Percentiles rank a stretch among this genome's conserved stretches.
Conservation (phyloP, 2,797 vertebrate genomes). For the Phrynocephalus forsythii region DNA sequence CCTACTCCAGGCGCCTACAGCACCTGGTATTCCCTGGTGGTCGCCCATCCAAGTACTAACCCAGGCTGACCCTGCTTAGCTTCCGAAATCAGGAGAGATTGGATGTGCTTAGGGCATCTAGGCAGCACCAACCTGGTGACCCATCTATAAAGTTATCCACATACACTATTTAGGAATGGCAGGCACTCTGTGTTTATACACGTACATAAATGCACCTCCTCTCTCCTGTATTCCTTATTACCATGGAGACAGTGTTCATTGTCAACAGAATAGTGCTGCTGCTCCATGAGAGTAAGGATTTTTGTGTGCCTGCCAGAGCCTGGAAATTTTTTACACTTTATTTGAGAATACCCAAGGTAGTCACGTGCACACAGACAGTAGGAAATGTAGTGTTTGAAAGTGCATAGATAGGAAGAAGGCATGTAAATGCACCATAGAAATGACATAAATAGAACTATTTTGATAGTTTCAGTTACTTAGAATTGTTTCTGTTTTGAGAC, state of each 20-base stretch:
- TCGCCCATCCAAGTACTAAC: too few species aligned
- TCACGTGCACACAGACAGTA: too few species aligned
- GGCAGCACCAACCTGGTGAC: neutral
- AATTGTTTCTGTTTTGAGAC: neutral
- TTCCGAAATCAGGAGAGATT: too few species aligned
- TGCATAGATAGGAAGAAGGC: neutral
- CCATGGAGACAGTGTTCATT: constrained; percentile 37
- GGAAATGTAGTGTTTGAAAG: neutral
- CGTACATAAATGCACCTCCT: too few species aligned
- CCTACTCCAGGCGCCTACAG: too few species aligned
- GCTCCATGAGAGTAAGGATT: constrained; percentile 21
- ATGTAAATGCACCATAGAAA: neutral
- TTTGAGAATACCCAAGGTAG: neutral
- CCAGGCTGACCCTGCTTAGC: too few species aligned
- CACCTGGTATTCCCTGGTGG: too few species aligned
- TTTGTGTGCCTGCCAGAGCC: neutral
- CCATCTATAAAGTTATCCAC: constrained; percentile 32
- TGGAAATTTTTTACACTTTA: neutral
- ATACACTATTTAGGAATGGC: constrained; percentile 23
- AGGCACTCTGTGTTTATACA: constrained; percentile 10
- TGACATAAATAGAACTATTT: neutral
- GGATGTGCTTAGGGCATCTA: too few species aligned
- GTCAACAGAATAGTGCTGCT: constrained; percentile 29
- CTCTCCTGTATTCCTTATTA: constrained; percentile 20
- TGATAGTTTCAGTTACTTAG: constrained; percentile 2